Conservation (phyloP, 1,140 invertebrate genomes). For the Vanessa atalanta region DNA sequence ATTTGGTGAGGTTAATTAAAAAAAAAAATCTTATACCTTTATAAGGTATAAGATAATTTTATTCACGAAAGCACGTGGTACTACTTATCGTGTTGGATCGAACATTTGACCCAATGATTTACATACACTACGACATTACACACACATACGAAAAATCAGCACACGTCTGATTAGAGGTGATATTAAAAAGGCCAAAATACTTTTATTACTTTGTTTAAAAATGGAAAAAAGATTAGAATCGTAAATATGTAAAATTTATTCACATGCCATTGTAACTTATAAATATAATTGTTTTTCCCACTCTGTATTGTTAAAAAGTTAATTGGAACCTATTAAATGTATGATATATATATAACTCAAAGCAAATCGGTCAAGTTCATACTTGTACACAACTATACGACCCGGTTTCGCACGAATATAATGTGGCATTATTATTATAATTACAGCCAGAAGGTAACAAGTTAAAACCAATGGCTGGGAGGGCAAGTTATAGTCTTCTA, state of each 20-base stretch:
- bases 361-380: slow-evolving; percentile 1
- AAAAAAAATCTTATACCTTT: no score
- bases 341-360: background rate
- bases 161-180: background rate
- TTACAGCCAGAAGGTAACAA: no score
- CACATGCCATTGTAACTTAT: slow-evolving; percentile 16
- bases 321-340: slow-evolving; percentile 25
- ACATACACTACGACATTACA: background rate
- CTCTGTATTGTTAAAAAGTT: slow-evolving; percentile 27
- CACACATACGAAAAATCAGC: background rate
- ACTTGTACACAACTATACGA: background rate
- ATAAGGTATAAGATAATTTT: no score
- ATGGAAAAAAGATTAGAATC: slow-evolving; percentile 13
- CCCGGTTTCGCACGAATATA: background rate
- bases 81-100: no score
- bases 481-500: no score
- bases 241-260: slow-evolving; percentile 33
- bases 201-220: slow-evolving; percentile 14
- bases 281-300: slow-evolving; percentile 23
- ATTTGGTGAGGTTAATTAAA: no score
- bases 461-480: no score
- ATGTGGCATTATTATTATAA: background rate
- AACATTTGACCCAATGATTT: background rate
- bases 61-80: no score
- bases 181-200: slow-evolving; percentile 12